Conservation (phyloP, 2,113 vertebrate genomes). For the Dolichotis patagonum region DNA sequence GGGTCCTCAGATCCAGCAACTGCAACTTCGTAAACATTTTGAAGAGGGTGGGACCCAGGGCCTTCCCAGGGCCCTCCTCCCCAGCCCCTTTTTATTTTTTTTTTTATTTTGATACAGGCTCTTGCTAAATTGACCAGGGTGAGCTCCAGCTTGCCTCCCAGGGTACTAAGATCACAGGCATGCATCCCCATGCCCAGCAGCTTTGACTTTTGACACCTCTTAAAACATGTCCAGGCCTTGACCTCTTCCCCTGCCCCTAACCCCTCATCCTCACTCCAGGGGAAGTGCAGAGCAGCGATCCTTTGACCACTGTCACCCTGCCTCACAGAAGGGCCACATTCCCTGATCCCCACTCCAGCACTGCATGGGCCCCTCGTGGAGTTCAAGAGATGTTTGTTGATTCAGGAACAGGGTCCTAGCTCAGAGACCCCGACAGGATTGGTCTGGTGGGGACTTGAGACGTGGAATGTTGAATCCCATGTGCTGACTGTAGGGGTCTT, state of each 20-base stretch:
- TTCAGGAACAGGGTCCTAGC: background rate
- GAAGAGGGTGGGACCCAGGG: background rate
- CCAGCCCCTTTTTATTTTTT: background rate
- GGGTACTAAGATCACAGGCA: background rate
- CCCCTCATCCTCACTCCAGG: background rate
- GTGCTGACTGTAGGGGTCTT: background rate
- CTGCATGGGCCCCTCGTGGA: background rate
- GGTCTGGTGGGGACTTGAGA: background rate
- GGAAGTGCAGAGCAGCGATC: background rate
- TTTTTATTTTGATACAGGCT: background rate
- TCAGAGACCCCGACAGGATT: background rate
- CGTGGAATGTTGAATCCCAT: background rate
- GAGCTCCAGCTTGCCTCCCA: background rate
- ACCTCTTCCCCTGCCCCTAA: too few species aligned
- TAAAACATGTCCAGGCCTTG: background rate
- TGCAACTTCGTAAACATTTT: background rate
- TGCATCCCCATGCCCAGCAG: background rate
- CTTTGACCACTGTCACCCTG: background rate
- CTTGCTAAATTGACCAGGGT: background rate
- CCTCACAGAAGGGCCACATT: background rate
- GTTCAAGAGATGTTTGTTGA: rapidly evolving
- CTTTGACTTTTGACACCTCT: background rate
- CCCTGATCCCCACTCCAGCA: background rate
- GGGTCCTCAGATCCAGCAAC: background rate
- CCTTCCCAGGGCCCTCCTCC: background rate